Conservation (phyloP, 2,888 invertebrate genomes). For the Crematogaster levior region DNA sequence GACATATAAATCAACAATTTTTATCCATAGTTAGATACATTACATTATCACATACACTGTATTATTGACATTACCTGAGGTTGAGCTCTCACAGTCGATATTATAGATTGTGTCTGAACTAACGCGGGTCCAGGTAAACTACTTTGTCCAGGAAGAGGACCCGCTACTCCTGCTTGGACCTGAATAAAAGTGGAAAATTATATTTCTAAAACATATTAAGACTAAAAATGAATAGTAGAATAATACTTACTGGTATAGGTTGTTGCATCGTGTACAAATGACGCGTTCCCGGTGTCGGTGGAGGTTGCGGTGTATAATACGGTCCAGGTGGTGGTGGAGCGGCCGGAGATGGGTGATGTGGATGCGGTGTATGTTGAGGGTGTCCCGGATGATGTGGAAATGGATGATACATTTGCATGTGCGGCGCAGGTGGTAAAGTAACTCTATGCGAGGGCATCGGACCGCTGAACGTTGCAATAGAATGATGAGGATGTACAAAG, state of each 20-base stretch:
- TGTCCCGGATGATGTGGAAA: slow-evolving; percentile 81
- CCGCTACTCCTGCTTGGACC: slow-evolving; percentile 82
- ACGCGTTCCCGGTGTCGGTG: slow-evolving; percentile 83
- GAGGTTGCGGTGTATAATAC: slow-evolving; percentile 83
- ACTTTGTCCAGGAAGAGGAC: slow-evolving; percentile 82
- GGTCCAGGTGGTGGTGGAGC: slow-evolving; percentile 87
- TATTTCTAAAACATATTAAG: not conserved
- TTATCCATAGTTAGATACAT: not conserved
- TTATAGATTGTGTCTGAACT: slow-evolving; percentile 83
- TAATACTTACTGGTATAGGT: slow-evolving; percentile 82
- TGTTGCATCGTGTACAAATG: slow-evolving; percentile 84
- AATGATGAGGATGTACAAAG: slow-evolving; percentile 89
- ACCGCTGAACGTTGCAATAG: slow-evolving; percentile 86
- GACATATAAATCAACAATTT: not conserved
- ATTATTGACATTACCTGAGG: slow-evolving; percentile 77
- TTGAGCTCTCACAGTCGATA: slow-evolving; percentile 83
- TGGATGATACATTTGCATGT: slow-evolving; percentile 87
- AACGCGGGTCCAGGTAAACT: slow-evolving; percentile 82
- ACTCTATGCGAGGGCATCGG: slow-evolving; percentile 87
- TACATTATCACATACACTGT: not conserved
- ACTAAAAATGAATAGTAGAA: not conserved
- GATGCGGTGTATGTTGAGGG: slow-evolving; percentile 84
- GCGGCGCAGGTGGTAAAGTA: slow-evolving; percentile 86
- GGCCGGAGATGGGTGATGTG: slow-evolving; percentile 83
- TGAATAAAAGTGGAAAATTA: slow-evolving; percentile 60